phyloP scores from a whole-genome alignment of 2,888 invertebrate species.

The Halocaridina rubra region DNA sequence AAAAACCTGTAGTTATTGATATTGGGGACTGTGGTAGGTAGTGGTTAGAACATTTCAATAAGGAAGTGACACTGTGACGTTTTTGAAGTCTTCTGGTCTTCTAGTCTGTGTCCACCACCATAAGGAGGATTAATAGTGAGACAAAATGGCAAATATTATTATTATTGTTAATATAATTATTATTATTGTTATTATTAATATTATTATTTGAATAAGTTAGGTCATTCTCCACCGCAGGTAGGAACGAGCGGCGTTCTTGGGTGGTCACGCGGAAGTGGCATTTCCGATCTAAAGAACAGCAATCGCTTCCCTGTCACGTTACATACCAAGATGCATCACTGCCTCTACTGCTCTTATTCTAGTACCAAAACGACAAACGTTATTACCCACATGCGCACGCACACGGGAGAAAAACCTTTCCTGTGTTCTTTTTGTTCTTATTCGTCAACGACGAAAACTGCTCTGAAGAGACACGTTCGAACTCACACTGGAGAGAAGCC shows the following conservation, averaged over 20 bases:
- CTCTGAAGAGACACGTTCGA: conserved; percentile 40
- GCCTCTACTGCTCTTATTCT: conserved; percentile 18
- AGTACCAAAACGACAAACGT: conserved; percentile 25
- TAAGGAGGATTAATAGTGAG: too few relatives aligned
- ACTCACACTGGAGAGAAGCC: conserved; percentile 52
- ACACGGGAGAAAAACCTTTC: conserved; percentile 26
- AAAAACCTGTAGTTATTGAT: too few relatives aligned
- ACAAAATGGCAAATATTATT: too few relatives aligned
- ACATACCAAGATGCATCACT: conserved; percentile 21
- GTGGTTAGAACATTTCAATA: too few relatives aligned
- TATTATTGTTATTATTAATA: too few relatives aligned
- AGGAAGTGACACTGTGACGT: too few relatives aligned
- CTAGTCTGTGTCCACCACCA: too few relatives aligned
- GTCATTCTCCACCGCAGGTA: neutral
- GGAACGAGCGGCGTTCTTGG: neutral
- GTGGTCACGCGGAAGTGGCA: neutral
- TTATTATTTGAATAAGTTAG: too few relatives aligned
- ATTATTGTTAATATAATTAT: too few relatives aligned
- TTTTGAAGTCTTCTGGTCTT: too few relatives aligned
- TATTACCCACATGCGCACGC: conserved; percentile 22
- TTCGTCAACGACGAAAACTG: conserved; percentile 30
- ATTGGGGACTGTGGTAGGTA: too few relatives aligned
- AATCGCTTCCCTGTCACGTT: neutral
- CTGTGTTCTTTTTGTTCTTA: conserved; percentile 39
- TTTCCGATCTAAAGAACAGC: neutral